Percentiles rank a stretch among this genome's conserved stretches.
phyloP scores from a whole-genome alignment of 2,797 vertebrate species.

The Karalla daura region DNA sequence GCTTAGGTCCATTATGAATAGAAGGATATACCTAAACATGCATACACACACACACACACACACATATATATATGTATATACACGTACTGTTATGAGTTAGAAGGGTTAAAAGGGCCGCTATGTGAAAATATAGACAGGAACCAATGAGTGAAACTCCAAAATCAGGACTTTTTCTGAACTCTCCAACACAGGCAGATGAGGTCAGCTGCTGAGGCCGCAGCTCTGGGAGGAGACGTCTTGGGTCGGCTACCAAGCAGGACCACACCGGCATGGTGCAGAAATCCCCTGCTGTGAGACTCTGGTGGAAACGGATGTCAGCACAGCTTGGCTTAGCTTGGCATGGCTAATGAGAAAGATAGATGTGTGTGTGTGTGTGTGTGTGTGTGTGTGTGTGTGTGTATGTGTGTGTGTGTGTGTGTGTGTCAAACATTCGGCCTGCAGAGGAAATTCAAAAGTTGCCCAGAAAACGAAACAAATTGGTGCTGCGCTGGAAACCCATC shows the following conservation, averaged over 20 bases:
- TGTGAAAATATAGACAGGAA: background rate
- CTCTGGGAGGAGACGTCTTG: background rate
- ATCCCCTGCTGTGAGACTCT: background rate
- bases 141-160: background rate
- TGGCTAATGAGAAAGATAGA: background rate
- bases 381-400: background rate
- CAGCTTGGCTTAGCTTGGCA: background rate
- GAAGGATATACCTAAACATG: no score
- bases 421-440: background rate
- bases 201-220: background rate
- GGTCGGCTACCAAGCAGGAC: background rate
- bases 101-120: background rate
- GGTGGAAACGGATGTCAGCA: background rate
- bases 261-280: no score
- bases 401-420: background rate
- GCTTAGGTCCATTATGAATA: no score
- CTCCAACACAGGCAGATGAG: background rate
- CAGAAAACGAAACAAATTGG: background rate
- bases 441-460: background rate
- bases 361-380: background rate
- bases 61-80: no score
- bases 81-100: no score
- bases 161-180: no score
- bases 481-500: constrained; percentile 16
- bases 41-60: no score